These are phyloP conservation scores for Empis livida DNA, from an alignment of 2,888 invertebrate species.

Conservation along the genomic window DNA sequence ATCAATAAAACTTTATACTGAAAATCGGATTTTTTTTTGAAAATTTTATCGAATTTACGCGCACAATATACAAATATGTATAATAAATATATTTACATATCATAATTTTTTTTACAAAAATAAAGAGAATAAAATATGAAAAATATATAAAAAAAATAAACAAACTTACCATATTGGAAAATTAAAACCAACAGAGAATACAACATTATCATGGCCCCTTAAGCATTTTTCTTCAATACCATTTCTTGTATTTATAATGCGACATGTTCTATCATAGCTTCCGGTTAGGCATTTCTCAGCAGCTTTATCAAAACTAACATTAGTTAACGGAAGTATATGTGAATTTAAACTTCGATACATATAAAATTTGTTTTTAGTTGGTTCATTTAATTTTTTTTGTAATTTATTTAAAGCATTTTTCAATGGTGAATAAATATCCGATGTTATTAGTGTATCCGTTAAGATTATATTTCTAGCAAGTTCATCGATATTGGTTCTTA, in stretches of 20 bases:
- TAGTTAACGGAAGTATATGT: slow-evolving; percentile 58
- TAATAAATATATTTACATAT: too few relatives aligned
- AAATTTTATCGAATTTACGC: too few relatives aligned
- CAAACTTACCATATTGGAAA: slow-evolving; percentile 55
- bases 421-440: slow-evolving; percentile 44
- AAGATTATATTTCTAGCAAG: slow-evolving; percentile 2
- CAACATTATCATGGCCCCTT: slow-evolving; percentile 66
- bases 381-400: slow-evolving; percentile 49
- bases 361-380: slow-evolving; percentile 48
- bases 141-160: slow-evolving; percentile 1
- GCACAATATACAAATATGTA: too few relatives aligned
- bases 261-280: slow-evolving; percentile 75
- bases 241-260: slow-evolving; percentile 60
- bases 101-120: neutral
- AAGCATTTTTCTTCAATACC: slow-evolving; percentile 56
- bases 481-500: slow-evolving; percentile 9
- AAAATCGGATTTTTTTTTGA: too few relatives aligned
- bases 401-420: slow-evolving; percentile 47
- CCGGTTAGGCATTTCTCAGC: slow-evolving; percentile 66
- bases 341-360: slow-evolving; percentile 51
- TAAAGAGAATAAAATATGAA: neutral
- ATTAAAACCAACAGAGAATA: slow-evolving; percentile 67
- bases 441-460: slow-evolving; percentile 37
- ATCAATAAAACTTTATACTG: too few relatives aligned
- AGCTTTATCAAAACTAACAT: slow-evolving; percentile 55